Percentiles rank a stretch among this genome's conserved stretches.
phyloP scores from a whole-genome alignment of 2,113 vertebrate species.

The Sigmodon hispidus region DNA sequence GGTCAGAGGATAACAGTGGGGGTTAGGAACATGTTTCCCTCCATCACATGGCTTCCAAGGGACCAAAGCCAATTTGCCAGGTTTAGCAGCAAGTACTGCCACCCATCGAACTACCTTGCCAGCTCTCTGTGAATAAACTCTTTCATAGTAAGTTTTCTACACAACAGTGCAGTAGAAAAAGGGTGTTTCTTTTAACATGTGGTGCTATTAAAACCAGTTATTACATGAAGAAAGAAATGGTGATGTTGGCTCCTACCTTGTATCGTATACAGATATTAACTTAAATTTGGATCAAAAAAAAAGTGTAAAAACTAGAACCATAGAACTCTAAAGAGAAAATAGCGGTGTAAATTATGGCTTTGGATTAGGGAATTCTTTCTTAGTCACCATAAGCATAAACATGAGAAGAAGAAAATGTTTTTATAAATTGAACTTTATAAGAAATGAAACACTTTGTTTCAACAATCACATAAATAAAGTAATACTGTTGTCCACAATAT shows the following conservation, averaged over 20 bases:
- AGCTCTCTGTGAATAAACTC: too few species aligned
- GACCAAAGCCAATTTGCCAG: not conserved
- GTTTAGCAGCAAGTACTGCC: not conserved
- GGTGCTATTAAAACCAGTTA: not conserved
- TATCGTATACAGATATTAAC: not conserved
- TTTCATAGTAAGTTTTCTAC: not conserved
- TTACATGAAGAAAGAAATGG: not conserved
- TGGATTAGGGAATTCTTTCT: not conserved
- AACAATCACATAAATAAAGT: not conserved
- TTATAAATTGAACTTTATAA: not conserved
- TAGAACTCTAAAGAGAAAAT: conserved; percentile 27
- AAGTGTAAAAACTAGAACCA: conserved; percentile 13
- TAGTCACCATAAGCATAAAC: not conserved
- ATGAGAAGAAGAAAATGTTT: not conserved
- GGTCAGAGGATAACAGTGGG: not conserved
- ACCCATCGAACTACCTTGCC: not conserved
- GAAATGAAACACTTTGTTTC: not conserved
- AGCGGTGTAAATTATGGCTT: not conserved
- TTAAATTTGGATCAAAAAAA: not conserved
- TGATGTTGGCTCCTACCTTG: not conserved
- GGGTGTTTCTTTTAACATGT: not conserved
- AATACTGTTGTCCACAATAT: not conserved
- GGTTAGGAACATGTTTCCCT: not conserved
- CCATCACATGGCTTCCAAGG: not conserved
- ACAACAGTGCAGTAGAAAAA: conserved; percentile 31